These are phyloP conservation scores for Saturnia japonica DNA, from an alignment of 2,888 invertebrate genomes.

Conservation along the genomic window DNA sequence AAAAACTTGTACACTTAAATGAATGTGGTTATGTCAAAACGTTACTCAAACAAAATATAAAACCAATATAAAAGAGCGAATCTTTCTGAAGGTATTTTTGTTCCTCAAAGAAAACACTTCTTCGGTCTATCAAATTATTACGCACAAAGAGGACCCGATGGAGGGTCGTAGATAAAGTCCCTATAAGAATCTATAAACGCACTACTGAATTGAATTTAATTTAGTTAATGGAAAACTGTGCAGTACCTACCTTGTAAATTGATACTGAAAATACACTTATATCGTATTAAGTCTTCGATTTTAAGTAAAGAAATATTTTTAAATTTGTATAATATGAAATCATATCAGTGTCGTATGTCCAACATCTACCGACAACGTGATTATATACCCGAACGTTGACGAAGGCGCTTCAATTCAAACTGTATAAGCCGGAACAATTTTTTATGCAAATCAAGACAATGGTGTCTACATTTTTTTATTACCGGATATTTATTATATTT, in stretches of 20 bases:
- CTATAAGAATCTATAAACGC: constrained; percentile 45
- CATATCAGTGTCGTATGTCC: constrained; percentile 39
- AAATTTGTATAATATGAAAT: constrained; percentile 37
- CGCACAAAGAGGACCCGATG: constrained; percentile 23
- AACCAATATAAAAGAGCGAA: neutral
- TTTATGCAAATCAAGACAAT: neutral
- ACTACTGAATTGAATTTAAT: constrained; percentile 51
- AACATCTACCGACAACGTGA: constrained; percentile 21
- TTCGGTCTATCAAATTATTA: constrained; percentile 24
- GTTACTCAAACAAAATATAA: neutral
- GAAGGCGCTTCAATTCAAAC: constrained; percentile 75
- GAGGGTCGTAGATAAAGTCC: constrained; percentile 38
- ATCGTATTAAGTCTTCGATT: constrained; percentile 30
- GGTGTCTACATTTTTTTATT: neutral
- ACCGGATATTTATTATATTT: neutral
- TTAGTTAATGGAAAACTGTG: constrained; percentile 53
- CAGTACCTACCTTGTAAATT: constrained; percentile 28
- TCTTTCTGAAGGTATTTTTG: neutral
- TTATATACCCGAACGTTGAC: constrained; percentile 46
- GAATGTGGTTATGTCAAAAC: neutral
- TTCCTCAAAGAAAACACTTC: constrained; percentile 15
- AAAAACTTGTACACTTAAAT: neutral
- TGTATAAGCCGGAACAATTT: constrained; percentile 30
- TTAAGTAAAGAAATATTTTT: constrained; percentile 15
- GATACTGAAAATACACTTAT: constrained; percentile 31